phyloP scores from a whole-genome alignment of 2,113 vertebrate species.

The Trogon surrucura region DNA sequence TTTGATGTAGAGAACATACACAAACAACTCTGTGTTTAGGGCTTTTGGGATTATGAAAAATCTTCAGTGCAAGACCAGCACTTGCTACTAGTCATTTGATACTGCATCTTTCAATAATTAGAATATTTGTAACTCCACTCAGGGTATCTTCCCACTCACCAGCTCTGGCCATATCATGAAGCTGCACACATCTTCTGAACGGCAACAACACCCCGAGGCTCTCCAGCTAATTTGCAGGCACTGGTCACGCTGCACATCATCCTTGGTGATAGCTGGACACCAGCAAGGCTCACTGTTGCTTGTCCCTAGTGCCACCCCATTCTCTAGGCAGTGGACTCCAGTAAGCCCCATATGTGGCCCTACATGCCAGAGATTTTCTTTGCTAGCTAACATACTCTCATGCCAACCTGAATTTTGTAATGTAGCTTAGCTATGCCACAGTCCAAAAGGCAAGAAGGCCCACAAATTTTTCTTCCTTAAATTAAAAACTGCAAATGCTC shows the following conservation, averaged over 20 bases:
- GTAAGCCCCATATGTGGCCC: background rate
- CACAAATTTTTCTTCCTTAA: background rate
- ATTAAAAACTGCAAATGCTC: background rate
- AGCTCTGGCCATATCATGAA: background rate
- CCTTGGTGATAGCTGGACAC: background rate
- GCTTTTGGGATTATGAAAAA: background rate
- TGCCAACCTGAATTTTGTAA: background rate
- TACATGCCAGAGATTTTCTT: background rate
- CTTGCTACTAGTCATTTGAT: background rate
- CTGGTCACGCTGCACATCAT: fast-evolving
- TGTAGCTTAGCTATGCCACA: background rate
- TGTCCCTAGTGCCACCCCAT: background rate
- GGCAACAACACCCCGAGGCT: background rate
- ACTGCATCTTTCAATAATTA: background rate
- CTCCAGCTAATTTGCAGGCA: background rate
- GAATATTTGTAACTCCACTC: background rate
- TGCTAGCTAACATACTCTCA: background rate
- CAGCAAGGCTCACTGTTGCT: background rate
- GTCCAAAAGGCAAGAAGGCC: background rate
- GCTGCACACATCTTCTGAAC: background rate
- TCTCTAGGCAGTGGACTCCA: background rate
- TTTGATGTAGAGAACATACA: background rate
- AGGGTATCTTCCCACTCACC: background rate
- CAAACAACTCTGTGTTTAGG: background rate
- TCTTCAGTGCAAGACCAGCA: background rate